Base-by-base conservation (phyloP, 2,113 vertebrate genomes). In the Brachypodius melanocephalos region DNA sequence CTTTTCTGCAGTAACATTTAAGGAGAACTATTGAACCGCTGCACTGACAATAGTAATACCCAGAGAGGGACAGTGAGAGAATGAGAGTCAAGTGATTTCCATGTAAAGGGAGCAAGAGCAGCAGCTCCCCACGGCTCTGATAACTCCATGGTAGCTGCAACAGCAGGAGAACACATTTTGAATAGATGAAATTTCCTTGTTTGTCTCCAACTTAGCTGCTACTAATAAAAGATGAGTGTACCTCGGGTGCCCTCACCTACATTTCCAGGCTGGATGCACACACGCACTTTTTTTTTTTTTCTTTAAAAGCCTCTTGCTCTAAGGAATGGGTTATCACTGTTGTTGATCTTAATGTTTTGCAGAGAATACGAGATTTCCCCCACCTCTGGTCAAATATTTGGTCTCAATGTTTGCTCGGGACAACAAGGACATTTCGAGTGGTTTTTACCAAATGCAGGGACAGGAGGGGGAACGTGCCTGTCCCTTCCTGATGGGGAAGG, bases 381-480 rank as follows among this genome's bases (percentile, higher is more conserved):
- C 0, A 0, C 1, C 14, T 61, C 28, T 46, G 8, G 14, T 61
- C 36, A 90, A 88, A 90, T 76, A 88, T 65, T 89, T 78, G 43
- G 11, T 58, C 5, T 67, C 48, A n/a, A 3, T 40, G 20, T 86
- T 92, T 76, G 67, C 45, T 76, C 69, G 0, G 8, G 74, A 7
- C 62, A 75, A 22, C 0, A 2, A 88, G 48, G 48, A 40, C 5
- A 5, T 51, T 67, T n/a, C 0, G 2, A 80, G 54, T 2, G 6
- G 0, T 28, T 90, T 55, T 72, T 19, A 72, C 14, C 25, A 25
- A 68, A 26, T 1, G 2, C 14, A 26, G 40, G n/a, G 31, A 34
- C 5, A 3, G 45, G 11, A 72, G 3, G 3, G 4, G 6, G 20
- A 8, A 21, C 3, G 16, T 18, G 6, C 7, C 58, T 3, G 1